A percentile compares a stretch with the other conserved stretches of the same genome.
Evolutionary conservation across 2,113 vertebrate species (phyloP).

Genomic region (Melanostigma gelatinosum): DNA sequence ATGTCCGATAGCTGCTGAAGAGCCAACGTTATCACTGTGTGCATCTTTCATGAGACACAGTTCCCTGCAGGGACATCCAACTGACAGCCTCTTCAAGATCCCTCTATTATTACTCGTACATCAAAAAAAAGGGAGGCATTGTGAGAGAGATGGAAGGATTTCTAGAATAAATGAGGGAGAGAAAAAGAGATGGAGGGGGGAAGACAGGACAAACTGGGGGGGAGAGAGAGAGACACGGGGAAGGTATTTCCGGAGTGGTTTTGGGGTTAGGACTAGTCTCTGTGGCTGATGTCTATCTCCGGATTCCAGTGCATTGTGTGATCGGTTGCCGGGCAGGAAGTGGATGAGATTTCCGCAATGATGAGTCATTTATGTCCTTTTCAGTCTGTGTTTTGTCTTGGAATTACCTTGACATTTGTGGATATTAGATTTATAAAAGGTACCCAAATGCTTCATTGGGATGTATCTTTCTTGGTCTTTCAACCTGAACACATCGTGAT

Average conservation of each 20-base stretch:
- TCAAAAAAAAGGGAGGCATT: not conserved
- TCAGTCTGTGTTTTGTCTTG: not conserved
- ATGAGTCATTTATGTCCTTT: no score
- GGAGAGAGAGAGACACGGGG: constrained; percentile 57
- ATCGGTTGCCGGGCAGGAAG: constrained; percentile 66
- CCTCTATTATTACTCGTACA: no score
- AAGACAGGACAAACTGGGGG: constrained; percentile 65
- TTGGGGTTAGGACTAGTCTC: constrained; percentile 70
- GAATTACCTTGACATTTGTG: not conserved
- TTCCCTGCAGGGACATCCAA: constrained; percentile 37
- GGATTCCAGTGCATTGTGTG: constrained; percentile 65
- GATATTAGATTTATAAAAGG: no score
- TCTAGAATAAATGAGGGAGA: constrained; percentile 13
- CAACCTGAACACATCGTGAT: no score
- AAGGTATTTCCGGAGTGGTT: constrained; percentile 80
- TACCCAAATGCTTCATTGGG: no score
- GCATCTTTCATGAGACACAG: constrained; percentile 21
- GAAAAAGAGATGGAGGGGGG: constrained; percentile 31
- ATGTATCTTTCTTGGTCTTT: no score
- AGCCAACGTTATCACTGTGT: constrained; percentile 9
- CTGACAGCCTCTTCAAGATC: constrained; percentile 12
- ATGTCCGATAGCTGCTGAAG: constrained; percentile 9
- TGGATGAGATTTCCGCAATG: constrained; percentile 48
- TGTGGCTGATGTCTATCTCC: constrained; percentile 77
- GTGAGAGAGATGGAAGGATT: constrained; percentile 13